Conservation (phyloP, 2,797 vertebrate genomes). For the Hipposideros larvatus region DNA sequence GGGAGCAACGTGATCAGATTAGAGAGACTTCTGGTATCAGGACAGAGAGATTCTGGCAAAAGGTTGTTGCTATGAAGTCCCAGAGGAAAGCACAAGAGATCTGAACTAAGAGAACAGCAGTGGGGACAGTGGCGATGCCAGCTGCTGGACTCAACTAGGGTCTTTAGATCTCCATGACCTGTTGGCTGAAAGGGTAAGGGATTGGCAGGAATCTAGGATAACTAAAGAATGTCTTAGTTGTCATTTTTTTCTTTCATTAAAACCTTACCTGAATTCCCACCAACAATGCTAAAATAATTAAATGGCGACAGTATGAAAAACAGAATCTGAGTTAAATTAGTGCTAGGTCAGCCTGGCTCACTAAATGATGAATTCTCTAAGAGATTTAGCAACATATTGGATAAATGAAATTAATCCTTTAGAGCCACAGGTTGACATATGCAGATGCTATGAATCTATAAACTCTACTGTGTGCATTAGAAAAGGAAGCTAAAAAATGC, state of each 20-base stretch:
- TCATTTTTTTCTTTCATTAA: conserved; percentile 43
- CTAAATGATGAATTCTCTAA: conserved; percentile 74
- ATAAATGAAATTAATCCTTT: conserved; percentile 84
- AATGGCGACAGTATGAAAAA: conserved; percentile 71
- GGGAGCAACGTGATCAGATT: background rate
- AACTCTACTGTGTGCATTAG: conserved; percentile 38
- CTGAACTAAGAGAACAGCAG: background rate
- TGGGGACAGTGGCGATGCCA: background rate
- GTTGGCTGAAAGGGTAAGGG: background rate
- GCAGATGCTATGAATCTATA: conserved; percentile 56
- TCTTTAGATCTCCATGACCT: background rate
- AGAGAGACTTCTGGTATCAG: background rate
- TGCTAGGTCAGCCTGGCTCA: conserved; percentile 78
- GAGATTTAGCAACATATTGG: conserved; percentile 65
- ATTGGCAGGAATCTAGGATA: background rate
- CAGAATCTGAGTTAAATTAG: conserved; percentile 80
- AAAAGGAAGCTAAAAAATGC: conserved; percentile 69
- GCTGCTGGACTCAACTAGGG: background rate
- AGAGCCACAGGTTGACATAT: conserved; percentile 71
- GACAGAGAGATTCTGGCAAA: background rate
- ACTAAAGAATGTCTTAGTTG: conserved; percentile 5
- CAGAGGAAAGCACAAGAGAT: background rate
- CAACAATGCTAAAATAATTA: conserved; percentile 69
- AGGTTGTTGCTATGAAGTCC: background rate
- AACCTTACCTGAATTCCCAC: conserved; percentile 60